phyloP scores from a whole-genome alignment of 1,140 invertebrate genomes.

The Venustaconcha ellipsiformis region DNA sequence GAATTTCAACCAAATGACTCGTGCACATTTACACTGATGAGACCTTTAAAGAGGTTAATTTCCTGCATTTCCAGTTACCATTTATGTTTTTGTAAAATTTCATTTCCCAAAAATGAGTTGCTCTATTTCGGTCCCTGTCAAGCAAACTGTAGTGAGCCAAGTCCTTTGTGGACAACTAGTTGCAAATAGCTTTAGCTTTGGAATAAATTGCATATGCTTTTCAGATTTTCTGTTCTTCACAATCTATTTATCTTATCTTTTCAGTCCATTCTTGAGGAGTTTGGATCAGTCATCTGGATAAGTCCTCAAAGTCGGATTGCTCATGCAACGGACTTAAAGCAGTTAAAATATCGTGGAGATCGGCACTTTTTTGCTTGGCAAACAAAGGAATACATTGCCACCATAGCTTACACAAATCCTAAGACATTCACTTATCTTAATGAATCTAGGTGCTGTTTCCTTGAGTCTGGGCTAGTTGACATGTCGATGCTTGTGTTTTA shows the following conservation, averaged over 20 bases:
- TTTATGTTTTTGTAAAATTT: not conserved
- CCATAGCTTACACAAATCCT: slow-evolving; percentile 50
- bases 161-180: not conserved
- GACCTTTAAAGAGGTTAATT: no score
- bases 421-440: slow-evolving; percentile 51
- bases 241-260: slow-evolving; percentile 8
- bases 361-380: slow-evolving; percentile 56
- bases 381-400: slow-evolving; percentile 24
- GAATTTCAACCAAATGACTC: no score
- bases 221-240: not conserved
- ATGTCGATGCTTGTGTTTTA: slow-evolving; percentile 52
- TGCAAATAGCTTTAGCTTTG: not conserved
- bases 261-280: slow-evolving; percentile 49
- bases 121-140: not conserved
- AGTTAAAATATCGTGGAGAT: slow-evolving; percentile 40
- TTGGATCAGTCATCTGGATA: slow-evolving; percentile 53
- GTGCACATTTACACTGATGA: no score
- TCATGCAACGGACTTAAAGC: slow-evolving; percentile 37
- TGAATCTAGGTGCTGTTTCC: slow-evolving; percentile 50
- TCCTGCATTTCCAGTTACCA: no score
- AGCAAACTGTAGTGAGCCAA: not conserved
- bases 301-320: slow-evolving; percentile 48
- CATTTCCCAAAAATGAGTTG: not conserved
- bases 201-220: not conserved
- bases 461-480: slow-evolving; percentile 46